phyloP scores from a whole-genome alignment of 1,140 invertebrate species.

The Scaptomyza graminum region DNA sequence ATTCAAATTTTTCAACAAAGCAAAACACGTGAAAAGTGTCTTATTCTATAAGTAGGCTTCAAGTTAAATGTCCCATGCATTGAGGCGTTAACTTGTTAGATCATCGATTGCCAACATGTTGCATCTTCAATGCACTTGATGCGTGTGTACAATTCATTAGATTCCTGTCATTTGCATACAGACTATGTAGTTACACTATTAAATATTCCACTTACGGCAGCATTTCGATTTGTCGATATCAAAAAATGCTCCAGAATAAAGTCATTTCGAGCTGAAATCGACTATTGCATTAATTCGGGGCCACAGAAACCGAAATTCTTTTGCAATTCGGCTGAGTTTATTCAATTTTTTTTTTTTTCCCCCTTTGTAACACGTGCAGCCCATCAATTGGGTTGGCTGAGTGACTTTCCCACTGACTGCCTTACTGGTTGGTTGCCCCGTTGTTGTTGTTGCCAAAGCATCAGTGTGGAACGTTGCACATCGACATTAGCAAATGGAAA shows the following conservation, averaged over 20 bases:
- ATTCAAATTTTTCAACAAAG: background rate
- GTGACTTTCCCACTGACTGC: constrained; percentile 1
- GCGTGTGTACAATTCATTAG: constrained; percentile 43
- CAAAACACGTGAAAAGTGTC: background rate
- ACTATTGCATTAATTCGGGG: constrained; percentile 66
- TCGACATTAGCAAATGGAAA: constrained; percentile 41
- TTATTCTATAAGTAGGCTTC: background rate
- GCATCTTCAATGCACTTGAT: constrained; percentile 11
- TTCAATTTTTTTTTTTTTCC: background rate
- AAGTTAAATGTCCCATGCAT: constrained; percentile 15
- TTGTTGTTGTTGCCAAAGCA: constrained; percentile 50
- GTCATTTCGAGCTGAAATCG: constrained; percentile 61
- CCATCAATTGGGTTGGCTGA: constrained; percentile 8
- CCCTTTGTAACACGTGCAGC: constrained; percentile 29
- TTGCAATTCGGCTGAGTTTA: constrained; percentile 42
- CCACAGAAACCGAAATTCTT: constrained; percentile 42
- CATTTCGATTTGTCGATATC: constrained; percentile 50
- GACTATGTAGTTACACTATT: constrained; percentile 42
- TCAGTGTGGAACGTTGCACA: constrained; percentile 73
- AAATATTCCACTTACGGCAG: constrained; percentile 58
- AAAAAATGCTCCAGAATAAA: constrained; percentile 46
- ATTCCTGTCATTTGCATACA: constrained; percentile 39
- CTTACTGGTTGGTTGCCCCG: constrained; percentile 29
- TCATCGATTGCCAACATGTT: constrained; percentile 31
- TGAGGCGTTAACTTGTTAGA: constrained; percentile 11